Base-by-base conservation (phyloP, 2,113 vertebrate genomes). In the Syngnathus typhle region DNA sequence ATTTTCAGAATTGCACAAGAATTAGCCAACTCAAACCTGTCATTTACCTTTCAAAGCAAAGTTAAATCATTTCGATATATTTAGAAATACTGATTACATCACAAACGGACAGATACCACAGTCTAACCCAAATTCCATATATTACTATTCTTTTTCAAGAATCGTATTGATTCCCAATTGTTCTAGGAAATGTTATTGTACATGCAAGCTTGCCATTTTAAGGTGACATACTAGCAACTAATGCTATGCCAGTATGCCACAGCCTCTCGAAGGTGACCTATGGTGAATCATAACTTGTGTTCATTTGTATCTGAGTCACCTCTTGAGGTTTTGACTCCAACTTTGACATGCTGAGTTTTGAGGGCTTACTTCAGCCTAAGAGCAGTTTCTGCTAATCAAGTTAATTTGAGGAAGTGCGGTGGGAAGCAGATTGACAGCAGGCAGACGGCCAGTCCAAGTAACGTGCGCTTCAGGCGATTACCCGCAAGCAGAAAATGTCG, bases 311-410 rank as follows among this genome's bases (percentile, higher is more conserved):
- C 5, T 16, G 58, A 38, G 32, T 60, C 36, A 37, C 1, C 16
- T 16, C 19, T 32, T 41, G 60, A 61, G 60, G 38, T 5, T 63
- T 72, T 79, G 73, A 79, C 77, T 84, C 73, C 56, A 76, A 84
- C 78, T 83, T 62, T 80, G 79, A 78, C 3, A 32, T 32, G 41
- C 37, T 52, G 46, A 54, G 69, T 71, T 63, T 3, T 43, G 60
- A 61, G 36, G 65, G 58, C 69, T 27, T 65, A 75, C 72, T 77
- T 82, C 81, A 74, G 65, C 67, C 60, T 6, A 19, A 67, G 71
- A 6, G 74, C 69, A 79, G 71, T 70, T 82, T 77, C 72, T 80
- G 62, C 80, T 84, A 85, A 88, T 88, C 85, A 85, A 85, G 80
- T 82, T 85, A 84, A 87, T 87, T 87, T 87, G 78, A 70, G 72